Conservation (phyloP, 2,113 vertebrate genomes). For the Irena cyanogastra region DNA sequence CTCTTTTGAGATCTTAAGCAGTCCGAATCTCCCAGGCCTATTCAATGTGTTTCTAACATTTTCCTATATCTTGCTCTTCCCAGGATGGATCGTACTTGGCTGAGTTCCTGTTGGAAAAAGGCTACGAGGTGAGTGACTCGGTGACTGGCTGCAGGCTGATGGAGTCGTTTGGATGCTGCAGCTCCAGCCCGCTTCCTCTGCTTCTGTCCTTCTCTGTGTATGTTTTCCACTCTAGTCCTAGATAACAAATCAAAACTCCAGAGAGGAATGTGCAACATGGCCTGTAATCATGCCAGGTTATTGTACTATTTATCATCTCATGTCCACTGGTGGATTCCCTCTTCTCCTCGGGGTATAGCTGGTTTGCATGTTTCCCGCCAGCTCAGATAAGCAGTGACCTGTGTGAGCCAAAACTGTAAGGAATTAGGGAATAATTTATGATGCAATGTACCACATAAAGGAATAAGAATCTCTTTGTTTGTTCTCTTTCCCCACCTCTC, state of each 20-base stretch:
- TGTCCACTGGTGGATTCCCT: slow-evolving; percentile 64
- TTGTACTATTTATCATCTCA: slow-evolving; percentile 80
- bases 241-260: slow-evolving; percentile 86
- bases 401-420: slow-evolving; percentile 27
- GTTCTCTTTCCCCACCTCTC: background rate
- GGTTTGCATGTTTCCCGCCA: slow-evolving; percentile 62
- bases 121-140: slow-evolving; percentile 90
- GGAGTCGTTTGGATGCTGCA: slow-evolving; percentile 63
- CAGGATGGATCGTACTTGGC: slow-evolving; percentile 99
- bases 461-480: slow-evolving; percentile 11
- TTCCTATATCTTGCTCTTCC: slow-evolving; percentile 65
- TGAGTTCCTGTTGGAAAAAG: slow-evolving; percentile 94
- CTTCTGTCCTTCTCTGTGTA: slow-evolving; percentile 59
- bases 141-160: slow-evolving; percentile 72
- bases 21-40: background rate
- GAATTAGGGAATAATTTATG: slow-evolving; percentile 62
- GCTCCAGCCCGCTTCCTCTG: slow-evolving; percentile 63
- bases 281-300: slow-evolving; percentile 77
- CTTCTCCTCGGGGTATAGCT: slow-evolving; percentile 57
- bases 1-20: background rate
- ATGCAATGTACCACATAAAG: slow-evolving; percentile 44
- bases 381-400: slow-evolving; percentile 70
- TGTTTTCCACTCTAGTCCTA: slow-evolving; percentile 87
- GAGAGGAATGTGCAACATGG: slow-evolving; percentile 76
- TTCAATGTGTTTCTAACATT: slow-evolving; percentile 26